A percentile compares a stretch with the other conserved stretches of the same genome.
Evolutionary conservation across 2,888 invertebrate species (phyloP).

Genomic region (Trichopria drosophilae): DNA sequence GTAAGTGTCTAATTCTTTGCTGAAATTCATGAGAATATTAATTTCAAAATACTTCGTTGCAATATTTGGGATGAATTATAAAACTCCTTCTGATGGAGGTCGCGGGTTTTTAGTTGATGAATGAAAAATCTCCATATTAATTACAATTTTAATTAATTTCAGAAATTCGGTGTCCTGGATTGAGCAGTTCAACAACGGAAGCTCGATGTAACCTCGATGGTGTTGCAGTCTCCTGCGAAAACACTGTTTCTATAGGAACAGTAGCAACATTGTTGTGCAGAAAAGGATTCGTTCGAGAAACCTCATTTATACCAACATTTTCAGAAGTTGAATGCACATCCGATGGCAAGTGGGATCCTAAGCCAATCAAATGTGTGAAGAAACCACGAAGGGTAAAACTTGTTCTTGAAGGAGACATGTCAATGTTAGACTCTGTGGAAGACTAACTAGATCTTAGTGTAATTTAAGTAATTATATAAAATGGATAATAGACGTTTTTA

Average conservation of each 20-base stretch:
- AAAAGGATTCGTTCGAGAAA: constrained; percentile 44
- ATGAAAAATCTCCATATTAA: not conserved
- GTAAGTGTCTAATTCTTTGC: constrained; percentile 41
- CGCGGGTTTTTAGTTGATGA: no score
- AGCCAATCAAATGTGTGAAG: constrained; percentile 47
- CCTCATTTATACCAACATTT: constrained; percentile 6
- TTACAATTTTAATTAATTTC: constrained; percentile 21
- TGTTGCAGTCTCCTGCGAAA: constrained; percentile 41
- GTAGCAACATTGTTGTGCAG: constrained; percentile 42
- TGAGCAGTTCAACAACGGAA: constrained; percentile 41
- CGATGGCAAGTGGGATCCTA: constrained; percentile 49
- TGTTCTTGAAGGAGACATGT: constrained; percentile 22
- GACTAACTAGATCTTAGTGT: no score
- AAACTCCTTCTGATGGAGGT: no score
- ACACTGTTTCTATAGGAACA: constrained; percentile 40
- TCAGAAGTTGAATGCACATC: constrained; percentile 44
- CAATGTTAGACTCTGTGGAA: no score
- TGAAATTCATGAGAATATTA: no score
- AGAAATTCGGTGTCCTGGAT: constrained; percentile 47
- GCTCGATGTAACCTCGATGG: constrained; percentile 40
- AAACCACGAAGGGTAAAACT: constrained; percentile 23
- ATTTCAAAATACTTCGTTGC: no score
- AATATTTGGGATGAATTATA: no score
- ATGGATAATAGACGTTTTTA: no score
- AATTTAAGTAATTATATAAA: no score